Percentiles rank a stretch among this genome's conserved stretches.
Evolutionary conservation across 2,113 vertebrate species (phyloP).

Genomic region (Halcyon malimbica): DNA sequence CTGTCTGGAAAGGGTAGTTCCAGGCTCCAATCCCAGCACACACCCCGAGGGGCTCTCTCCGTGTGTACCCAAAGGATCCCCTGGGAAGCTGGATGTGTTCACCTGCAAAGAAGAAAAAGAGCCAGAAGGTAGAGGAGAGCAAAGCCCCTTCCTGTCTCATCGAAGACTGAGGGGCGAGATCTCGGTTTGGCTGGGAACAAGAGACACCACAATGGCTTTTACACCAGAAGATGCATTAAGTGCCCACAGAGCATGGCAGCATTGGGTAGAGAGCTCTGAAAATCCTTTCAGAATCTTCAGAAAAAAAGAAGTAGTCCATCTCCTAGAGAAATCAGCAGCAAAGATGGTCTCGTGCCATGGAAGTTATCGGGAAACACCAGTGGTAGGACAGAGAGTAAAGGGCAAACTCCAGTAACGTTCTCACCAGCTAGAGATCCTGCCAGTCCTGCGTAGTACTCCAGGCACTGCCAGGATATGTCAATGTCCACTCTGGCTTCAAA

Average conservation of each 20-base stretch:
- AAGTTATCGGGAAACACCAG: not conserved
- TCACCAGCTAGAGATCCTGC: constrained; percentile 88
- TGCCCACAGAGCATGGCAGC: not conserved
- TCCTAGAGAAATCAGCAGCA: not conserved
- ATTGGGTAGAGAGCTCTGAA: not conserved
- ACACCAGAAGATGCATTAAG: not conserved
- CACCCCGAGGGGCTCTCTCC: constrained; percentile 92
- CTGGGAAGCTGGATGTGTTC: constrained; percentile 91
- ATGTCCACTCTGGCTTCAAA: constrained; percentile 88
- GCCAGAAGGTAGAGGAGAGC: not conserved
- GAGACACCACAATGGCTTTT: not conserved
- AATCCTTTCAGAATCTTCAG: not conserved
- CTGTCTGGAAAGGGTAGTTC: constrained; percentile 93
- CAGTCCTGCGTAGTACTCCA: constrained; percentile 93
- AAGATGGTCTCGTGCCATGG: not conserved
- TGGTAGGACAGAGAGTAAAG: not conserved
- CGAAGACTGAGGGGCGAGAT: not conserved
- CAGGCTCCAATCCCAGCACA: constrained; percentile 95
- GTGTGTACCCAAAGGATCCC: constrained; percentile 90
- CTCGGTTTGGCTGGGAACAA: not conserved
- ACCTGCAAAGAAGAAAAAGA: constrained; percentile 73
- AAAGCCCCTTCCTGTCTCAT: not conserved
- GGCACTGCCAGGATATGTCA: constrained; percentile 84
- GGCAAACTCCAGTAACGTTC: not conserved
- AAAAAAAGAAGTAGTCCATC: not conserved